Conservation (phyloP, 2,113 vertebrate genomes). For the Phyllostomus hastatus region DNA sequence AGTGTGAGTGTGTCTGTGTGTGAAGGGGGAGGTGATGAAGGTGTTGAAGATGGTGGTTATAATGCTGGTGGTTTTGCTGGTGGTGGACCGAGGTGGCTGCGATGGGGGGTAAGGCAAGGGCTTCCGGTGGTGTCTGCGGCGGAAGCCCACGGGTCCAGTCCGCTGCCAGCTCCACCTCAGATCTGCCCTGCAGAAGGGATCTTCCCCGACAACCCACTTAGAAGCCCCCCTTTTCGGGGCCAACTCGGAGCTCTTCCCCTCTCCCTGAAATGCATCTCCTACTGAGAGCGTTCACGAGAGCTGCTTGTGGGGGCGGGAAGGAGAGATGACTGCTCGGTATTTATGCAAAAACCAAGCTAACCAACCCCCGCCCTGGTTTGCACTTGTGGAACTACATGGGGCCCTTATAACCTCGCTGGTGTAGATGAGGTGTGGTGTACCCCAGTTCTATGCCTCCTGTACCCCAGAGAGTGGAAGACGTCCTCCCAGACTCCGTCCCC, state of each 20-base stretch:
- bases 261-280: background rate
- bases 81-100: too few relatives aligned
- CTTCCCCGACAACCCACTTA: fast-evolving
- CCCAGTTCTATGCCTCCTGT: background rate
- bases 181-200: background rate
- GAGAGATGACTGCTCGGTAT: background rate
- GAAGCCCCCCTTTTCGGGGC: background rate
- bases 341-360: background rate
- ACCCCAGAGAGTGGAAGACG: background rate
- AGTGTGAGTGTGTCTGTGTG: fast-evolving
- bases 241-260: background rate
- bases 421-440: fast-evolving
- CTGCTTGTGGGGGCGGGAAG: background rate
- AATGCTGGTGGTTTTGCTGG: fast-evolving
- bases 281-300: background rate
- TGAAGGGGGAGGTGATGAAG: too few relatives aligned
- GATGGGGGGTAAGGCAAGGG: background rate
- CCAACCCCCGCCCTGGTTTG: background rate
- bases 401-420: background rate
- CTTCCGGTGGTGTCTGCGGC: background rate
- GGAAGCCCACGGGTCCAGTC: background rate
- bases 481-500: background rate
- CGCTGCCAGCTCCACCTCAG: background rate
- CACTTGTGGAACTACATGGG: fast-evolving
- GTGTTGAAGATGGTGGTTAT: fast-evolving